Percentiles rank a stretch among this genome's conserved stretches.
Evolutionary conservation across 2,888 invertebrate genomes (phyloP).

Genomic region (Drosophila austrosaltans): DNA sequence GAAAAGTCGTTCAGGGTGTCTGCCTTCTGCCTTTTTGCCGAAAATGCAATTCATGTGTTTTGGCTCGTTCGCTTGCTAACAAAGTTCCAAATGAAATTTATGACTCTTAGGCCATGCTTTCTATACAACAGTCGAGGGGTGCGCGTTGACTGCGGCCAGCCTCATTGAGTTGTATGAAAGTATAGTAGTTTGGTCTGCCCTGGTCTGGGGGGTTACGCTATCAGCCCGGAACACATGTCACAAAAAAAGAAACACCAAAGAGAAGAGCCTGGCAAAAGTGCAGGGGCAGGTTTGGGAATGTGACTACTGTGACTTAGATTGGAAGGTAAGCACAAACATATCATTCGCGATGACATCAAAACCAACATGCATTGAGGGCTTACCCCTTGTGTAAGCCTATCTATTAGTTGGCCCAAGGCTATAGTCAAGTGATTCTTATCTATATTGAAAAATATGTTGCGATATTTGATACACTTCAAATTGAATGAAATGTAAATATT

Average conservation of each 20-base stretch:
- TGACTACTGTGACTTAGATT: background rate
- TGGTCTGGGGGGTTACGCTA: slow-evolving; percentile 65
- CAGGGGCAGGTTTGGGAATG: background rate
- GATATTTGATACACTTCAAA: slow-evolving; percentile 38
- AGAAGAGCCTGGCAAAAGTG: slow-evolving; percentile 31
- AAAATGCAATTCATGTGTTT: slow-evolving; percentile 78
- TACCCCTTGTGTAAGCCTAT: slow-evolving; percentile 8
- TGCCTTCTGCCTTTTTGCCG: slow-evolving; percentile 55
- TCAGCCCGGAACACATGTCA: slow-evolving; percentile 75
- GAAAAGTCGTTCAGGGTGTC: slow-evolving; percentile 15
- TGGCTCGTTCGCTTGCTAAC: slow-evolving; percentile 27
- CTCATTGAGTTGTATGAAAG: slow-evolving; percentile 48
- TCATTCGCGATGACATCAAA: slow-evolving; percentile 13
- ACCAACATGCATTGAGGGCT: background rate
- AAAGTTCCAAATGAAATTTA: slow-evolving; percentile 67
- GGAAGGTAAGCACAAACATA: slow-evolving; percentile 13
- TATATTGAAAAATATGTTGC: slow-evolving; percentile 39
- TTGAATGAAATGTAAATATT: slow-evolving; percentile 14
- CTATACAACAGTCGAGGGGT: slow-evolving; percentile 30
- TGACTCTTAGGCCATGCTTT: slow-evolving; percentile 56
- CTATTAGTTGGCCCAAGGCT: slow-evolving; percentile 8
- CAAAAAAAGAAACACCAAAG: slow-evolving; percentile 55
- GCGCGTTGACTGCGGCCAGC: slow-evolving; percentile 56
- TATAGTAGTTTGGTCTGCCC: background rate
- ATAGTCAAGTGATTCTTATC: slow-evolving; percentile 20